A percentile compares a stretch with the other conserved stretches of the same genome.
Evolutionary conservation across 2,888 invertebrate species (phyloP).

Genomic region (Nephrotoma appendiculata): DNA sequence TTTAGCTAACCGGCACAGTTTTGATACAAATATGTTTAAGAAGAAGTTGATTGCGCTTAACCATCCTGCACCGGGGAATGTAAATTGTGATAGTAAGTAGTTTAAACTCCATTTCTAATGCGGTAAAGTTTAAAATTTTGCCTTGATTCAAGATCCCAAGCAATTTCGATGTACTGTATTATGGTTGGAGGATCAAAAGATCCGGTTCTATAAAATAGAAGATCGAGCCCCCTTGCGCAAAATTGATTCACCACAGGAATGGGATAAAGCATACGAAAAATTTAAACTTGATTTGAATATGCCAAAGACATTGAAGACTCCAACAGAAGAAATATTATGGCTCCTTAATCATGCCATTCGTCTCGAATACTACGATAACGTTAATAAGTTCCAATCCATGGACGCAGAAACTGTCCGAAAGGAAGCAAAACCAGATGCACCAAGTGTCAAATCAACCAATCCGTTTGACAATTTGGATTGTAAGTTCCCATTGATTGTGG

Average conservation of each 20-base stretch:
- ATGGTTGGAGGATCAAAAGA: slow-evolving; percentile 91
- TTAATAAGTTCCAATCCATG: slow-evolving; percentile 52
- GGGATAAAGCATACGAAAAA: slow-evolving; percentile 54
- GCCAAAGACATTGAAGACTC: slow-evolving; percentile 43
- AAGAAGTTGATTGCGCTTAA: slow-evolving; percentile 63
- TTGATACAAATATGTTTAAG: slow-evolving; percentile 46
- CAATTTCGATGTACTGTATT: slow-evolving; percentile 65
- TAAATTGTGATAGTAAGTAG: slow-evolving; percentile 53
- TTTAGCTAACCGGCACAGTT: neutral
- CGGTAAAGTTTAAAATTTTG: neutral
- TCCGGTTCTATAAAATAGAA: slow-evolving; percentile 73
- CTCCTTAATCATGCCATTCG: slow-evolving; percentile 68
- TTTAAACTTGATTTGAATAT: slow-evolving; percentile 66
- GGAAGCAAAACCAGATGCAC: slow-evolving; percentile 41
- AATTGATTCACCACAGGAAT: slow-evolving; percentile 43
- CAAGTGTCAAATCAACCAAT: slow-evolving; percentile 64
- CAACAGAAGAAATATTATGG: slow-evolving; percentile 68
- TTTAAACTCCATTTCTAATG: neutral
- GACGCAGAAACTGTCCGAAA: slow-evolving; percentile 44
- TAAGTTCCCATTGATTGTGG: slow-evolving; percentile 33
- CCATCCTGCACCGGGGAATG: slow-evolving; percentile 55
- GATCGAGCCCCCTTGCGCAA: slow-evolving; percentile 60
- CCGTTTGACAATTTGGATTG: slow-evolving; percentile 76
- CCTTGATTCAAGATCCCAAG: slow-evolving; percentile 48
- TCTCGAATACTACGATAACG: slow-evolving; percentile 68